Evolutionary conservation across 2,888 invertebrate genomes (phyloP).

Genomic region (Odontocolon sp.): DNA sequence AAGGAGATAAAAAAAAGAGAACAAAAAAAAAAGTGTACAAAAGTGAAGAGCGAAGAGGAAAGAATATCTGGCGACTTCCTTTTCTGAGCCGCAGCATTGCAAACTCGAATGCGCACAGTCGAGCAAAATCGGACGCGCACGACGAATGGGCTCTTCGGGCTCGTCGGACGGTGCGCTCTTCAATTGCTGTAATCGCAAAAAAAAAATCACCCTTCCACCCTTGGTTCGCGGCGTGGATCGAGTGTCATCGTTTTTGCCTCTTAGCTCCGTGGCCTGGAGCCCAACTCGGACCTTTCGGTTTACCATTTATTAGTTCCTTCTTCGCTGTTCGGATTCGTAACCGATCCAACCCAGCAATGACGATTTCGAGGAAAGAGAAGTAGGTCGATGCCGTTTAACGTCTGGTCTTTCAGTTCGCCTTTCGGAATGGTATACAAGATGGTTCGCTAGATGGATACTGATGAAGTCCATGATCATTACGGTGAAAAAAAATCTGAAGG

Average conservation of each 20-base stretch:
- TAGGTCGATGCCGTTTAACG: constrained; percentile 55
- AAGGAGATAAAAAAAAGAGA: constrained; percentile 1
- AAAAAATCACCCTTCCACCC: constrained; percentile 51
- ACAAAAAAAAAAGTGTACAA: constrained; percentile 31
- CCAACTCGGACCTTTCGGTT: constrained; percentile 15
- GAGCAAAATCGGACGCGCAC: constrained; percentile 43
- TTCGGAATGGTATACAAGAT: no score
- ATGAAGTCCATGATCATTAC: constrained; percentile 23
- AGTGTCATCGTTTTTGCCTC: constrained; percentile 56
- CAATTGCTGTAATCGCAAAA: constrained; percentile 29
- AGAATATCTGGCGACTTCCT: constrained; percentile 49
- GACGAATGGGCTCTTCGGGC: constrained; percentile 37
- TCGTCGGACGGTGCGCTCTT: no score
- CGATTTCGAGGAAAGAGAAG: constrained; percentile 47
- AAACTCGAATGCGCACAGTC: constrained; percentile 38
- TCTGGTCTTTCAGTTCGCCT: constrained; percentile 17
- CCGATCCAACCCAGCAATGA: constrained; percentile 60
- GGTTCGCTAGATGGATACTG: no score
- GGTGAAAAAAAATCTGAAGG: constrained; percentile 13
- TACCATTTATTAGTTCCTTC: constrained; percentile 60
- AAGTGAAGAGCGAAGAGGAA: constrained; percentile 52
- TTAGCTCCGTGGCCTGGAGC: constrained; percentile 8
- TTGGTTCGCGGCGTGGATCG: constrained; percentile 26
- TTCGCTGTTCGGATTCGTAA: constrained; percentile 42
- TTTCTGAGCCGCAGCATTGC: constrained; percentile 27